phyloP scores from a whole-genome alignment of 2,797 vertebrate species.

The Furcifer pardalis region DNA sequence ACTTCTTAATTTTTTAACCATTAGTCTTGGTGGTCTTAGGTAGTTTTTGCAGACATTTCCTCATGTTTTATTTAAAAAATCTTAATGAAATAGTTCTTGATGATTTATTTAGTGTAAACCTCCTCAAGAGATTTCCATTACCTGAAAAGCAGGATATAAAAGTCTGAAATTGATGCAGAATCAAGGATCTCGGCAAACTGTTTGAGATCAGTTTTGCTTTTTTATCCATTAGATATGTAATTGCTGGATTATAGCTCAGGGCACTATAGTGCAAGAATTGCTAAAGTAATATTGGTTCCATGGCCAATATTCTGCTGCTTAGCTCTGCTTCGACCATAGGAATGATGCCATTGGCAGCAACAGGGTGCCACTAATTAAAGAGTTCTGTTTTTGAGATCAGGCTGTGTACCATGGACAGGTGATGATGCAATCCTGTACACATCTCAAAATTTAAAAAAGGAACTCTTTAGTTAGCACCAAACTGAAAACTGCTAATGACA shows the following conservation, averaged over 20 bases:
- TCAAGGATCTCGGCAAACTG: neutral
- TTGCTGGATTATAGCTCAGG: neutral
- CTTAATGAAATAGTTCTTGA: neutral
- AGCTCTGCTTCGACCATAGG: too few species aligned
- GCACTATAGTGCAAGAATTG: neutral
- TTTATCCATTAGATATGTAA: neutral
- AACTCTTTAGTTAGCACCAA: too few species aligned
- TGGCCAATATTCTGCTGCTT: too few species aligned
- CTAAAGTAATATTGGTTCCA: neutral
- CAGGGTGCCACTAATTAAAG: too few species aligned
- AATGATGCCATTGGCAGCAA: too few species aligned
- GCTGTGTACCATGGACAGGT: too few species aligned
- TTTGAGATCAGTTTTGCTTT: neutral
- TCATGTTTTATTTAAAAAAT: neutral
- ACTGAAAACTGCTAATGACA: too few species aligned
- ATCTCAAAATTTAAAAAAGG: too few species aligned
- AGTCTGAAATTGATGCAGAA: neutral
- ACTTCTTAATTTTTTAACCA: neutral
- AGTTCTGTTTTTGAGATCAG: too few species aligned
- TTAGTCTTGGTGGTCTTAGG: neutral
- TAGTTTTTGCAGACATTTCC: neutral
- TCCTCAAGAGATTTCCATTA: neutral
- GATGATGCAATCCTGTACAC: too few species aligned
- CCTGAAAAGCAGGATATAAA: neutral
- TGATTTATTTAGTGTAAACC: neutral